These are phyloP conservation scores for Selenia dentaria DNA, from an alignment of 2,888 invertebrate species.

Conservation along the genomic window DNA sequence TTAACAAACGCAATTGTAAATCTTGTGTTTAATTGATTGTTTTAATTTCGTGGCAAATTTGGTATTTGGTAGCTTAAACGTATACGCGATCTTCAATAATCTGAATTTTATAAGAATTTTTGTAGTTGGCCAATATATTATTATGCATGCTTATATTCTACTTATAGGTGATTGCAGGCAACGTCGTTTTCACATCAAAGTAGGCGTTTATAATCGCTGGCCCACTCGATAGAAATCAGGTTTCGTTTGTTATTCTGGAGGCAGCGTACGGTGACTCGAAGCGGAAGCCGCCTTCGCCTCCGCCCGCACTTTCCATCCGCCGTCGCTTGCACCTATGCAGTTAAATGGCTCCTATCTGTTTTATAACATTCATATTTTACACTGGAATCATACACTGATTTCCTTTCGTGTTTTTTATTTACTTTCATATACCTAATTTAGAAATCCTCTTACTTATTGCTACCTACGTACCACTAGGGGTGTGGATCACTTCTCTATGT, in stretches of 20 bases:
- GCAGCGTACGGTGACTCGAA: conserved; percentile 62
- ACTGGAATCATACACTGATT: conserved; percentile 14
- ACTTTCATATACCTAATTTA: no score
- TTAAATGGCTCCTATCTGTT: conserved; percentile 59
- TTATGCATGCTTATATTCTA: conserved; percentile 7
- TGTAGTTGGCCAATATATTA: conserved; percentile 7
- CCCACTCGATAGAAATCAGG: conserved; percentile 81
- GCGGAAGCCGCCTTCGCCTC: conserved; percentile 69
- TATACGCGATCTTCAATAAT: no score
- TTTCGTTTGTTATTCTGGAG: conserved; percentile 82
- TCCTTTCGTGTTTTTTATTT: conserved; percentile 18
- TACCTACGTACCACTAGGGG: no score
- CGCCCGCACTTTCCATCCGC: conserved; percentile 81
- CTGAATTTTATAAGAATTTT: no score
- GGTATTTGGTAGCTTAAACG: no score
- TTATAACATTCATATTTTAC: conserved; percentile 40
- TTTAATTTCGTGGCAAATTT: no score
- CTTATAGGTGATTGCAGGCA: conserved; percentile 8
- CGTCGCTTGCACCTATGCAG: conserved; percentile 62
- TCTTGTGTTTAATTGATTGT: no score
- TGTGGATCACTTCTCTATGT: no score
- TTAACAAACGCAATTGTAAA: no score
- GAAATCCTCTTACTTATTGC: no score
- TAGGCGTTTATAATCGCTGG: conserved; percentile 63
- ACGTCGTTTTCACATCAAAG: conserved; percentile 30